These are phyloP conservation scores for Carlito syrichta DNA, from an alignment of 2,113 vertebrate genomes.

Conservation along the genomic window DNA sequence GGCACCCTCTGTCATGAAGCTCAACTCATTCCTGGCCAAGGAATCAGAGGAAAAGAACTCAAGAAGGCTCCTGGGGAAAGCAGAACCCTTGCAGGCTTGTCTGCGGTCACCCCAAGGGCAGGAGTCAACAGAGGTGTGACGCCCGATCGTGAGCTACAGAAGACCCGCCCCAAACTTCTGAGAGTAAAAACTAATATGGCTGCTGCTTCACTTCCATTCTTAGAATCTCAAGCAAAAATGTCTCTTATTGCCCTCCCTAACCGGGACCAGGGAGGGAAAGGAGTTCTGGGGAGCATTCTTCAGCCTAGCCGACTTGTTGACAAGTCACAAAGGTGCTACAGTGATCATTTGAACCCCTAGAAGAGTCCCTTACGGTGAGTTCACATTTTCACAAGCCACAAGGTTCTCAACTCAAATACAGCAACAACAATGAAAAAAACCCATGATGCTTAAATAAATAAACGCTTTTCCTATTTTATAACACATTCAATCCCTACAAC, in stretches of 20 bases:
- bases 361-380: neutral
- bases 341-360: neutral
- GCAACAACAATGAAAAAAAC: too few species aligned
- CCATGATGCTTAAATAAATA: too few species aligned
- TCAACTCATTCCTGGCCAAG: neutral
- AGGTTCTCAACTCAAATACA: neutral
- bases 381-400: neutral
- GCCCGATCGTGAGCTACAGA: neutral
- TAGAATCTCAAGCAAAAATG: neutral
- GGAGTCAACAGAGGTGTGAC: neutral
- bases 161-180: too few species aligned
- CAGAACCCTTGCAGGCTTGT: fast-evolving
- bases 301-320: too few species aligned
- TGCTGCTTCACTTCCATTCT: neutral
- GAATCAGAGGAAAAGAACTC: too few species aligned
- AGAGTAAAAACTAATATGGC: neutral
- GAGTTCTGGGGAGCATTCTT: neutral
- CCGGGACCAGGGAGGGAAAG: neutral
- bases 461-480: neutral
- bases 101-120: too few species aligned
- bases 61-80: neutral
- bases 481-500: neutral
- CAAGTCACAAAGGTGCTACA: neutral
- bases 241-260: neutral
- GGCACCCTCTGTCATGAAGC: fast-evolving